Evolutionary conservation across 2,113 vertebrate species (phyloP).

Genomic region (Meles meles): DNA sequence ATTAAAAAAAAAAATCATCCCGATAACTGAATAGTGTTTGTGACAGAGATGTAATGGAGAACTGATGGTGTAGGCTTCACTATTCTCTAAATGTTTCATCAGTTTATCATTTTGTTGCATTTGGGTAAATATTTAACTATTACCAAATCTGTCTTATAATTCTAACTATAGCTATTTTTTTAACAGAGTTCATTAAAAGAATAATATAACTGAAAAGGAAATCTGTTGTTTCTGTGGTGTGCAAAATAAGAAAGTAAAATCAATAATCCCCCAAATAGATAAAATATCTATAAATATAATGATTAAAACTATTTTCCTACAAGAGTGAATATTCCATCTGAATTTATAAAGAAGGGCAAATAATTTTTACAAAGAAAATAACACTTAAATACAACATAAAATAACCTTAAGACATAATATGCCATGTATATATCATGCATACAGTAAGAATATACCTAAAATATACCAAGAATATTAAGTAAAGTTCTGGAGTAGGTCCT

Average conservation of each 20-base stretch:
- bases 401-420: neutral
- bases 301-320: neutral
- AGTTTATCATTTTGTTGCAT: neutral
- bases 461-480: neutral
- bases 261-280: neutral
- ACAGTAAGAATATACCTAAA: neutral
- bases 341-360: neutral
- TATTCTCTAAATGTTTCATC: neutral
- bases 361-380: neutral
- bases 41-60: neutral
- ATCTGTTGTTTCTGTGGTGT: neutral
- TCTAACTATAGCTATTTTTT: neutral
- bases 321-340: neutral
- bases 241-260: neutral
- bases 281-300: neutral
- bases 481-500: neutral
- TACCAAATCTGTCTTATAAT: neutral
- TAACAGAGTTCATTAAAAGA: neutral
- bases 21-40: neutral
- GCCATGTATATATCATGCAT: neutral
- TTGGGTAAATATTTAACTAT: neutral
- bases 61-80: neutral
- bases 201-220: neutral
- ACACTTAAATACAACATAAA: neutral
- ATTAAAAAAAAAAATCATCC: neutral